phyloP scores from a whole-genome alignment of 2,113 vertebrate species.

The Sorex fumeus region DNA sequence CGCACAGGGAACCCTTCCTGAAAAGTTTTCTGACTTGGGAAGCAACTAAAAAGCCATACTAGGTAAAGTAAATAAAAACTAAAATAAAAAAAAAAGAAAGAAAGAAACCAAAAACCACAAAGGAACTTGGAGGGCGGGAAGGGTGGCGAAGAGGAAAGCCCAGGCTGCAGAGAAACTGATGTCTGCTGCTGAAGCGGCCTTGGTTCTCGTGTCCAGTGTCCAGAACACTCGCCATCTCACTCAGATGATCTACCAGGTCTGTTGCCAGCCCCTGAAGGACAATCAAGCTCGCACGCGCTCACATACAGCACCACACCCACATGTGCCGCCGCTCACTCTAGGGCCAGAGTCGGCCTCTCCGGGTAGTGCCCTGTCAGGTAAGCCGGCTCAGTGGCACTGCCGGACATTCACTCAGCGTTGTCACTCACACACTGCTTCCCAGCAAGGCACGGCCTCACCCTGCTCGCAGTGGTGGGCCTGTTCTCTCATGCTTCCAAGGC shows the following conservation, averaged over 20 bases:
- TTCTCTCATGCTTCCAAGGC: constrained; percentile 92
- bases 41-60: constrained; percentile 93
- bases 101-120: too few relatives aligned
- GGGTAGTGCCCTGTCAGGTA: constrained; percentile 92
- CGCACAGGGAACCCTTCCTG: constrained; percentile 93
- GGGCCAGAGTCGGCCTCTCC: constrained; percentile 90
- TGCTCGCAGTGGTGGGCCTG: constrained; percentile 89
- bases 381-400: constrained; percentile 55
- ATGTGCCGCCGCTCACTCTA: constrained; percentile 95
- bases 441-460: constrained; percentile 94
- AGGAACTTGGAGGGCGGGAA: not conserved
- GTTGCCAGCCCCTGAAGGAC: constrained; percentile 93
- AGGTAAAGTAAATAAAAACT: constrained; percentile 90
- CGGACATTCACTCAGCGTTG: constrained; percentile 95
- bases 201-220: constrained; percentile 96
- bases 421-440: constrained; percentile 96
- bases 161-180: constrained; percentile 96
- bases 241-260: constrained; percentile 93
- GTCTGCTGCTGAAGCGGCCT: constrained; percentile 94
- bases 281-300: constrained; percentile 95
- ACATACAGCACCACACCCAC: constrained; percentile 95
- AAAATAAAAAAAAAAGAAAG: constrained; percentile 84
- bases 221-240: constrained; percentile 93
- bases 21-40: constrained; percentile 94
- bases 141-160: constrained; percentile 86